A percentile compares a stretch with the other conserved stretches of the same genome.
Evolutionary conservation across 2,888 invertebrate genomes (phyloP).

Genomic region (Parnassius orleans): DNA sequence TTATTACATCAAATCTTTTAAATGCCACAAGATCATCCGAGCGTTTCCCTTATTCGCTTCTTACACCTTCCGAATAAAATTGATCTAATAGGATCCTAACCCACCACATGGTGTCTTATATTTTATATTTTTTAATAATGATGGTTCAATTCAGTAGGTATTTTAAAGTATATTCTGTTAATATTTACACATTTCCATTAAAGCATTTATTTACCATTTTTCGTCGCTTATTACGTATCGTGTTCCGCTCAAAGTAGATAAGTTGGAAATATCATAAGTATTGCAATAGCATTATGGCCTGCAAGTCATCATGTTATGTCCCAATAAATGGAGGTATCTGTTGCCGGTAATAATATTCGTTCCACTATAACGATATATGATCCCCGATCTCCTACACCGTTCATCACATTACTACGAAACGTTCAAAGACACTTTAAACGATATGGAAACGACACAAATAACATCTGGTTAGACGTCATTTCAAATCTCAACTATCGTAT

Average conservation of each 20-base stretch:
- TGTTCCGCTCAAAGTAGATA: conserved; percentile 13
- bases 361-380: conserved; percentile 26
- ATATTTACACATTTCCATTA: no score
- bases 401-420: conserved; percentile 28
- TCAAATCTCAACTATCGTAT: conserved; percentile 35
- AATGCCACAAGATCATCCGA: no score
- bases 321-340: conserved; percentile 26
- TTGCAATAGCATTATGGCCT: conserved; percentile 21
- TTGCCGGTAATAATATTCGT: conserved; percentile 27
- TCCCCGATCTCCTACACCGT: conserved; percentile 27
- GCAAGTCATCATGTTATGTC: conserved; percentile 24
- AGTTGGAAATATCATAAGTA: conserved; percentile 26
- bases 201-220: no score
- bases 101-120: no score
- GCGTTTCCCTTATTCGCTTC: no score
- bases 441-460: conserved; percentile 28
- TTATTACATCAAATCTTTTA: no score
- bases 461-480: conserved; percentile 36
- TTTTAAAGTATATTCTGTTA: no score
- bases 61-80: no score
- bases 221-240: conserved; percentile 9
- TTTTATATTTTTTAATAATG: no score
- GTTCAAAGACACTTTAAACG: conserved; percentile 27
- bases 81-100: no score
- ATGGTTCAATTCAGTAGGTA: no score